These are phyloP conservation scores for Valencia hispanica DNA, from an alignment of 2,797 vertebrate species.

Conservation along the genomic window DNA sequence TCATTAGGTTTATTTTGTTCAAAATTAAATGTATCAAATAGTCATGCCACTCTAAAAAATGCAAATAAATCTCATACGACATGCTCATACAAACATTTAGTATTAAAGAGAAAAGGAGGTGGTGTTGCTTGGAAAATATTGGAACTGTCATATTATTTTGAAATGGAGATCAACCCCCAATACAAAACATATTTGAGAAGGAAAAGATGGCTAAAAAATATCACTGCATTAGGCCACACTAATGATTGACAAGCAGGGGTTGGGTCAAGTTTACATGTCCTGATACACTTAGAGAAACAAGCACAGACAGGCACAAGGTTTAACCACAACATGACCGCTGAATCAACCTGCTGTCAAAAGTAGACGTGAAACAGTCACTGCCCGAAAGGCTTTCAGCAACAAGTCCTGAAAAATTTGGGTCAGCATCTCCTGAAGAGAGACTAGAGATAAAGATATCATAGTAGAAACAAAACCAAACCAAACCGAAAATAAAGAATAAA, in stretches of 20 bases:
- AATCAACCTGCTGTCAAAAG: constrained; percentile 64
- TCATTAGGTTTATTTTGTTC: constrained; percentile 29
- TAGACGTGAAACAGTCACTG: constrained; percentile 80
- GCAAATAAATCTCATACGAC: constrained; percentile 67
- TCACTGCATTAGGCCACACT: constrained; percentile 72
- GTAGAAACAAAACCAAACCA: constrained; percentile 32
- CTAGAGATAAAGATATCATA: constrained; percentile 51
- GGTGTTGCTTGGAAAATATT: constrained; percentile 11
- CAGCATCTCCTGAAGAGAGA: constrained; percentile 62
- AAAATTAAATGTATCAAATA: constrained; percentile 48
- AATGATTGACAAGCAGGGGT: constrained; percentile 70
- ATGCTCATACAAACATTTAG: constrained; percentile 68
- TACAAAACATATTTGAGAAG: constrained; percentile 67
- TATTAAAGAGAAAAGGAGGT: constrained; percentile 49
- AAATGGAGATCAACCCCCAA: constrained; percentile 48
- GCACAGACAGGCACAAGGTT: constrained; percentile 83
- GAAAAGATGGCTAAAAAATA: constrained; percentile 71
- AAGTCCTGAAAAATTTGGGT: constrained; percentile 59
- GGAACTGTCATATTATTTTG: constrained; percentile 45
- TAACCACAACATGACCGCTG: constrained; percentile 73
- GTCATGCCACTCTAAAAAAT: constrained; percentile 65
- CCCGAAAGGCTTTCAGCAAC: constrained; percentile 63
- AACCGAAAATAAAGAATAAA: constrained; percentile 35
- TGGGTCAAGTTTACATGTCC: constrained; percentile 74
- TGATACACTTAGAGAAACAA: constrained; percentile 76